Percentiles rank a stretch among this genome's conserved stretches.
These are phyloP conservation scores for Micrasema longulum DNA, from an alignment of 1,140 invertebrate species.

Conservation along the genomic window DNA sequence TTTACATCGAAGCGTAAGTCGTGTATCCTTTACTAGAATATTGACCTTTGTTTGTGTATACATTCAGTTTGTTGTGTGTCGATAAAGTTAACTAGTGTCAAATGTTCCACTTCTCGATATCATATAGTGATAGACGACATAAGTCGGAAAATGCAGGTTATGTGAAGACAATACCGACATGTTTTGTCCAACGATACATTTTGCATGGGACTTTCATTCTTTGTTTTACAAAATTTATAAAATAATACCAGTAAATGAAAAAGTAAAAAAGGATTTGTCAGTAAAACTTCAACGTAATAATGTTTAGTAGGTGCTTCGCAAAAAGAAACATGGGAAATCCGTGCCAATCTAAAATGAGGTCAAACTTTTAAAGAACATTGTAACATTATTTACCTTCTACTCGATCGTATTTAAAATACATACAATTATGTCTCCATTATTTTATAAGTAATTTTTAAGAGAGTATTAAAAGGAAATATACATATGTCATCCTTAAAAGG, in stretches of 20 bases:
- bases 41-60: neutral
- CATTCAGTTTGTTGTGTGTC: slow-evolving; percentile 34
- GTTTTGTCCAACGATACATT: slow-evolving; percentile 26
- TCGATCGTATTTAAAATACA: too few relatives aligned
- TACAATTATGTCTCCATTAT: too few relatives aligned
- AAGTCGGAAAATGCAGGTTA: slow-evolving; percentile 45
- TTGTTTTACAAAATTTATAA: too few relatives aligned
- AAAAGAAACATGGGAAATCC: slow-evolving; percentile 1
- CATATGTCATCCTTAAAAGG: too few relatives aligned
- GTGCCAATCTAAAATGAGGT: neutral
- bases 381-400: neutral
- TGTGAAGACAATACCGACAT: slow-evolving; percentile 41
- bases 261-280: too few relatives aligned
- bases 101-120: slow-evolving; percentile 32
- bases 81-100: slow-evolving; percentile 15
- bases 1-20: slow-evolving; percentile 29
- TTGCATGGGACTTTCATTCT: neutral
- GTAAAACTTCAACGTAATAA: too few relatives aligned
- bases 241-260: too few relatives aligned
- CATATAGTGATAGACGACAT: slow-evolving; percentile 35
- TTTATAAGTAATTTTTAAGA: too few relatives aligned
- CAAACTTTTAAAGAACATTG: neutral
- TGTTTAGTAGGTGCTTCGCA: neutral
- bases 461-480: too few relatives aligned
- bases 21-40: slow-evolving; percentile 18